Evolutionary conservation across 2,888 invertebrate species (phyloP).

Genomic region (Chloromyia formosa): DNA sequence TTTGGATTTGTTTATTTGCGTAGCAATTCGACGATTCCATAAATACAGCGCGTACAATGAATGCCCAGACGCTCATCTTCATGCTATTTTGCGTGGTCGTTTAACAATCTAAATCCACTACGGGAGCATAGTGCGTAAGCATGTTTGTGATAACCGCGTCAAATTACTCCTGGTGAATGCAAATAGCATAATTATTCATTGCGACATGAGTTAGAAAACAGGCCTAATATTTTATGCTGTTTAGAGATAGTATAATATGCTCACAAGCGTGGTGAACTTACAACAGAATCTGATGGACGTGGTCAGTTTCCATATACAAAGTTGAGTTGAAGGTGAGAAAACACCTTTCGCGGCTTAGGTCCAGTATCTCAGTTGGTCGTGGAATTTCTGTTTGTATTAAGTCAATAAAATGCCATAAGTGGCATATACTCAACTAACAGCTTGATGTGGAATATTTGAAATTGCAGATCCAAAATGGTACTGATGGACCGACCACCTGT

Average conservation of each 20-base stretch:
- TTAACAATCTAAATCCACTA: not conserved
- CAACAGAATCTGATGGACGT: constrained; percentile 14
- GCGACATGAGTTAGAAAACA: not conserved
- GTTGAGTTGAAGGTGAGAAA: constrained; percentile 32
- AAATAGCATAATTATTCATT: not conserved
- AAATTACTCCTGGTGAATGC: not conserved
- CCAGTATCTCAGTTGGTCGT: constrained; percentile 5
- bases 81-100: not conserved
- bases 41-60: not conserved
- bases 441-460: constrained; percentile 4
- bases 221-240: too few species aligned
- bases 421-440: not conserved
- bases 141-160: constrained; percentile 6
- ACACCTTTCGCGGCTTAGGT: constrained; percentile 5
- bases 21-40: not conserved
- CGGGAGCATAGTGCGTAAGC: constrained; percentile 11
- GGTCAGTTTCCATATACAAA: not conserved
- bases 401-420: constrained; percentile 24
- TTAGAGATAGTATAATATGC: constrained; percentile 1
- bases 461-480: not conserved
- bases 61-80: constrained; percentile 16
- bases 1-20: not conserved
- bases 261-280: not conserved
- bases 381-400: not conserved
- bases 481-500: constrained; percentile 14